Evolutionary conservation across 92 coral and sea anemone genomes (phyloP).

Genomic region (Parazoanthus atlanticus): DNA sequence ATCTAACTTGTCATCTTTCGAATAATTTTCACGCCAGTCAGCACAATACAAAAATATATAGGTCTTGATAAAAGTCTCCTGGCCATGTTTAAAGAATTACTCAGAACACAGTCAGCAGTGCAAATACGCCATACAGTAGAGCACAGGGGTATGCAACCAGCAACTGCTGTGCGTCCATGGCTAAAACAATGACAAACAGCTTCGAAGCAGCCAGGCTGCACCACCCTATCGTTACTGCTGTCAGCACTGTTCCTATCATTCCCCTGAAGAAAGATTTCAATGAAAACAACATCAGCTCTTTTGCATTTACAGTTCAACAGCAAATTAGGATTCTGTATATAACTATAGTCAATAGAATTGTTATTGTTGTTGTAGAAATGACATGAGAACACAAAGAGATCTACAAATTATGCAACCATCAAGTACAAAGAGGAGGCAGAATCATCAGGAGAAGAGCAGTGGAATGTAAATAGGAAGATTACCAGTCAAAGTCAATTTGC

Average conservation of each 20-base stretch:
- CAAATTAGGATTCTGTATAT: too few relatives aligned
- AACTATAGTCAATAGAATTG: too few relatives aligned
- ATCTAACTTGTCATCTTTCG: neutral
- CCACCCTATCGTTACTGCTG: slow-evolving; percentile 89
- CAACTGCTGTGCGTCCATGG: slow-evolving; percentile 89
- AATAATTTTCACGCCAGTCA: neutral
- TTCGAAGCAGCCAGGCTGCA: slow-evolving; percentile 90
- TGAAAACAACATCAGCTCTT: neutral
- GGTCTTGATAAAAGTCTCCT: neutral
- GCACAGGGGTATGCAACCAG: slow-evolving; percentile 94
- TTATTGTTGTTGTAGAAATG: too few relatives aligned
- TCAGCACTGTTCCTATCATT: slow-evolving; percentile 79
- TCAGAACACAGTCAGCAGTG: slow-evolving; percentile 82
- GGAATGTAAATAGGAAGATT: too few relatives aligned
- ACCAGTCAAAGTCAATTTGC: too few relatives aligned
- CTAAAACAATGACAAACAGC: slow-evolving; percentile 85
- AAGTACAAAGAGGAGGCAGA: too few relatives aligned
- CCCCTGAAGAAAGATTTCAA: slow-evolving; percentile 59
- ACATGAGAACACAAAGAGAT: too few relatives aligned
- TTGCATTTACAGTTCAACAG: neutral
- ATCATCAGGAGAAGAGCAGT: too few relatives aligned
- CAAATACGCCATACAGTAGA: slow-evolving; percentile 85
- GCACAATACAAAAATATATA: slow-evolving; percentile 9
- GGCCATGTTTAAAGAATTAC: too few relatives aligned
- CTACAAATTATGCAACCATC: too few relatives aligned